Evolutionary conservation across 1,140 invertebrate species (phyloP).

Genomic region (Schlechtendalia chinensis): DNA sequence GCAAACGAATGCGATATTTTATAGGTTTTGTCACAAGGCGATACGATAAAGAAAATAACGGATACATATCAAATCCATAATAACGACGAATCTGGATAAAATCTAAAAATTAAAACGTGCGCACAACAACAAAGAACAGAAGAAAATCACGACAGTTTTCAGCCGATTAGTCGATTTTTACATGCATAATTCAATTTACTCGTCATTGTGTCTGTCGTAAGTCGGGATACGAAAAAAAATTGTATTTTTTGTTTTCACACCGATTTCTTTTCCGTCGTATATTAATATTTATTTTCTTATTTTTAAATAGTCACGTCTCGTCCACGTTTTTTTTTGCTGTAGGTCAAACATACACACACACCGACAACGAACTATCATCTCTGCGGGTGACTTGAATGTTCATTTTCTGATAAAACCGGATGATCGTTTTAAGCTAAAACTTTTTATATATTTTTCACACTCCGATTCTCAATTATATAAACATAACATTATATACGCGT

Average conservation of each 20-base stretch:
- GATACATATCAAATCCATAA: not conserved
- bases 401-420: not conserved
- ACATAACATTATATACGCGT: not conserved
- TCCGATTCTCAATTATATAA: not conserved
- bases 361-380: not conserved
- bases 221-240: not conserved
- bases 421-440: not conserved
- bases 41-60: not conserved
- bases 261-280: not conserved
- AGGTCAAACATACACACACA: not conserved
- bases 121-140: too few relatives aligned
- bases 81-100: not conserved
- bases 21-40: not conserved
- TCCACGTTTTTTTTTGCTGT: not conserved
- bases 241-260: not conserved
- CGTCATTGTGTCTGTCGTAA: not conserved
- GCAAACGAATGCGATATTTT: not conserved
- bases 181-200: not conserved
- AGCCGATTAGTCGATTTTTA: not conserved
- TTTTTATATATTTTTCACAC: not conserved
- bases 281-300: not conserved
- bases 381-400: not conserved
- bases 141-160: not conserved
- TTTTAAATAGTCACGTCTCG: conserved; percentile 2
- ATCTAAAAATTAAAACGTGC: not conserved